phyloP scores from a whole-genome alignment of 2,113 vertebrate species.

The Diglossa brunneiventris region DNA sequence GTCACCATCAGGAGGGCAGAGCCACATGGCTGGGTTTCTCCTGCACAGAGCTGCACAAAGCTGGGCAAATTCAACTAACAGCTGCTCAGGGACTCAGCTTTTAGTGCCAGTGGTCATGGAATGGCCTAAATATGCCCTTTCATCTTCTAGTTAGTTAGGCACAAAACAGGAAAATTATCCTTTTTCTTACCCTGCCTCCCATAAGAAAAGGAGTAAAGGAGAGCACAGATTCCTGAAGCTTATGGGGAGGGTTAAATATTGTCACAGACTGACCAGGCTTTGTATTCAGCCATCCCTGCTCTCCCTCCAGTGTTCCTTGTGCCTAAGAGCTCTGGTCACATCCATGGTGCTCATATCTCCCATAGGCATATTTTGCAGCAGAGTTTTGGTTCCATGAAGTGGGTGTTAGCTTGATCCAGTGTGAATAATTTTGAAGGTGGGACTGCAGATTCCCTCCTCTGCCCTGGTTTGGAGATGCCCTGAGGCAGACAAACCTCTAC shows the following conservation, averaged over 20 bases:
- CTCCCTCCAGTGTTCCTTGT: background rate
- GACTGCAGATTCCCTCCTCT: background rate
- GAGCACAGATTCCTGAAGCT: background rate
- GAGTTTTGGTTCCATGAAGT: background rate
- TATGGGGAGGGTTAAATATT: background rate
- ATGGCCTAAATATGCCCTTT: background rate
- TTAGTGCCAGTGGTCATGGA: background rate
- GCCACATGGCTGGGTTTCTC: background rate
- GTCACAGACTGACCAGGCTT: accelerated
- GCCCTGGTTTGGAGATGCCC: background rate
- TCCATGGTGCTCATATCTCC: background rate
- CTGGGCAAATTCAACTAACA: background rate
- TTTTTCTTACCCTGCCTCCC: background rate
- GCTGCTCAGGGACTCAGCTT: background rate
- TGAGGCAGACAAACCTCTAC: background rate
- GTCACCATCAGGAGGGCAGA: background rate
- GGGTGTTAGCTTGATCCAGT: background rate
- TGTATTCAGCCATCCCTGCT: background rate
- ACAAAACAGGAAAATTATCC: background rate
- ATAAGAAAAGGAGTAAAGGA: background rate
- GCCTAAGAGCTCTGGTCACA: background rate
- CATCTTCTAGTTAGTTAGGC: background rate
- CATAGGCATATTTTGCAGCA: background rate
- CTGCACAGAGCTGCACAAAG: background rate
- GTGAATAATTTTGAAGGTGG: background rate